These are phyloP conservation scores for Ellobius talpinus DNA, from an alignment of 2,113 vertebrate genomes.

Conservation along the genomic window DNA sequence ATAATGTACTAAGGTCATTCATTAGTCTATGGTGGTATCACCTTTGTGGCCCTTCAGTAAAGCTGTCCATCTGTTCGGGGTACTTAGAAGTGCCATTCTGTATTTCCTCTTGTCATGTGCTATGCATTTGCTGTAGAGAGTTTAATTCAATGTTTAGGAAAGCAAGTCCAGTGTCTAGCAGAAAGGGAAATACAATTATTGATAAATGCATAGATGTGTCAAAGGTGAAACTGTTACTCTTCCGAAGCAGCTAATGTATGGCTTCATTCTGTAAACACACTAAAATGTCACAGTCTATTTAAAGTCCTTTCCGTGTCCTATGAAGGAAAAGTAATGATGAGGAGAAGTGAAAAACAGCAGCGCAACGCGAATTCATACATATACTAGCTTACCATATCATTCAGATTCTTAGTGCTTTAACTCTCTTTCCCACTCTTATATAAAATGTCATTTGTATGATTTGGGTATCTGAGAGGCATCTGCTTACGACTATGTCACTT, in stretches of 20 bases:
- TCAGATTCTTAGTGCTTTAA: background rate
- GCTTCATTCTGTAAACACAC: conserved; percentile 21
- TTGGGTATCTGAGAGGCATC: background rate
- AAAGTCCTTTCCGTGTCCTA: background rate
- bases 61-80: conserved; percentile 14
- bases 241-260: background rate
- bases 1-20: conserved; percentile 56
- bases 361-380: background rate
- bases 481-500: background rate
- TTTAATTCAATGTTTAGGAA: conserved; percentile 66
- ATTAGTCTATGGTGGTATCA: conserved; percentile 20
- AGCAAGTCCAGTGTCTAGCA: background rate
- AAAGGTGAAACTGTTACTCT: background rate
- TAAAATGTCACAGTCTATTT: conserved; percentile 4
- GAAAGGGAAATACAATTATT: background rate
- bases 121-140: conserved; percentile 28
- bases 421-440: background rate
- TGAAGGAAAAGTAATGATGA: background rate
- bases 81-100: background rate
- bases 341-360: background rate
- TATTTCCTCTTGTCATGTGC: background rate
- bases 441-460: background rate
- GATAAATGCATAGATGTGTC: conserved; percentile 23
- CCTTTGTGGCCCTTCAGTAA: conserved; percentile 46
- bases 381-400: background rate